Evolutionary conservation across 2,113 vertebrate species (phyloP), one percentile per base, ranked within the genome.

Genomic region (Romanogobio albipinnatus): DNA sequence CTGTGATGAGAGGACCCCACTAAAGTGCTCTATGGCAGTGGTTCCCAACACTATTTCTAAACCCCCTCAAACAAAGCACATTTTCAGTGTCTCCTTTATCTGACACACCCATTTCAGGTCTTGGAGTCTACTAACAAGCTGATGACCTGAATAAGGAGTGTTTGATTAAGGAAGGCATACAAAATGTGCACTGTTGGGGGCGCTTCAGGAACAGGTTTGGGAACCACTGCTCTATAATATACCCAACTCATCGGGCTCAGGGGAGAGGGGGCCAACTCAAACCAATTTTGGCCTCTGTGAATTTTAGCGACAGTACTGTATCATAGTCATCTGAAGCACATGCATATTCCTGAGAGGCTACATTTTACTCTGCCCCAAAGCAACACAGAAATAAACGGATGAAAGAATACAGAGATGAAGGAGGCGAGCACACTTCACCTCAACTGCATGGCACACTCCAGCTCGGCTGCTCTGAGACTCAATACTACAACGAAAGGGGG

Each of bases 271-370:
- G 43, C 71, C 71, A 49, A 74, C 43, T 74, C 71, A 13, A 74
- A 74, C 71, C 43, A 74, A 74, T 74, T 74, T 74, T 74, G 71
- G 22, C 22, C 71, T 74, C 43, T 49, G n/a, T 49, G 43, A 74
- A 74, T 74, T 74, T 74, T 74, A 74, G n/a, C 39, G 71, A 24
- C 43, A 49, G 13, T 24, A 74, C 71, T 74, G 71, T 49, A 74
- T 74, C 71, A 74, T 24, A 74, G 43, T 74, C 71, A 74, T 74
- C 71, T 74, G 39, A 74, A 74, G 71, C 71, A 74, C 71, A 47
- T 74, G 43, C 22, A 74, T 74, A 74, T 51, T 76, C 59, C 45
- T 51, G 24, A 68, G 79, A 68, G 43, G 59, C 5, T 51, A 33
- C 26, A 64, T 81, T 47, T 81, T 36, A 53, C 68, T 66, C 47